Evolutionary conservation across 2,888 invertebrate genomes (phyloP).

Genomic region (Hylaea fasciaria): DNA sequence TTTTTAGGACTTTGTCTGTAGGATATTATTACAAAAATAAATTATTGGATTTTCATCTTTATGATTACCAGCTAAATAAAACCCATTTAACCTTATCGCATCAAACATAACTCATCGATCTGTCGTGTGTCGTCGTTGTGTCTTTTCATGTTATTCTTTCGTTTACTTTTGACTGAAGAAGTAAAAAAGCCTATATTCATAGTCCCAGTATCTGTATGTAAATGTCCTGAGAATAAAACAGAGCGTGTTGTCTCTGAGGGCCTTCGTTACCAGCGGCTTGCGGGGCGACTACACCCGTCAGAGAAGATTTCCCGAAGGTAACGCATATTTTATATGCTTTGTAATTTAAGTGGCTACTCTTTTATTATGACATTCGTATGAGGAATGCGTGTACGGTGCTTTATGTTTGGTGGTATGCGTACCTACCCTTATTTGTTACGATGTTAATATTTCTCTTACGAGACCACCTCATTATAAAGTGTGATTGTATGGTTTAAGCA

Average conservation of each 20-base stretch:
- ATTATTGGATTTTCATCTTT: no score
- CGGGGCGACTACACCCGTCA: constrained; percentile 66
- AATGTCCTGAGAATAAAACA: constrained; percentile 34
- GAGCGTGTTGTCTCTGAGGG: constrained; percentile 47
- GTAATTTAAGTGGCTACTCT: constrained; percentile 72
- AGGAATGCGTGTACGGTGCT: constrained; percentile 24
- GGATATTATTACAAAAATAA: no score
- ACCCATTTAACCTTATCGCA: no score
- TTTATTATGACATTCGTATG: constrained; percentile 57
- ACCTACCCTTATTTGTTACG: neutral
- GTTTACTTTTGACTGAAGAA: neutral
- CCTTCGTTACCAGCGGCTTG: constrained; percentile 69
- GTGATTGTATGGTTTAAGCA: no score
- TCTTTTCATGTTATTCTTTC: no score
- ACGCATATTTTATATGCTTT: constrained; percentile 75
- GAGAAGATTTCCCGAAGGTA: constrained; percentile 77
- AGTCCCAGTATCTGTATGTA: constrained; percentile 19
- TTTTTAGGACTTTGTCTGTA: no score
- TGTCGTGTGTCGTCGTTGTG: no score
- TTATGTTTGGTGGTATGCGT: constrained; percentile 3
- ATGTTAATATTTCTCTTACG: no score
- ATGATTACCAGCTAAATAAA: no score
- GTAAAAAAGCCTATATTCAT: neutral
- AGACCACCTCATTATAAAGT: no score
- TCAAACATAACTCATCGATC: no score